Percentiles rank a stretch among this genome's conserved stretches.
These are phyloP conservation scores for Aspidoscelis tigris DNA, from an alignment of 2,113 vertebrate species.

Conservation along the genomic window DNA sequence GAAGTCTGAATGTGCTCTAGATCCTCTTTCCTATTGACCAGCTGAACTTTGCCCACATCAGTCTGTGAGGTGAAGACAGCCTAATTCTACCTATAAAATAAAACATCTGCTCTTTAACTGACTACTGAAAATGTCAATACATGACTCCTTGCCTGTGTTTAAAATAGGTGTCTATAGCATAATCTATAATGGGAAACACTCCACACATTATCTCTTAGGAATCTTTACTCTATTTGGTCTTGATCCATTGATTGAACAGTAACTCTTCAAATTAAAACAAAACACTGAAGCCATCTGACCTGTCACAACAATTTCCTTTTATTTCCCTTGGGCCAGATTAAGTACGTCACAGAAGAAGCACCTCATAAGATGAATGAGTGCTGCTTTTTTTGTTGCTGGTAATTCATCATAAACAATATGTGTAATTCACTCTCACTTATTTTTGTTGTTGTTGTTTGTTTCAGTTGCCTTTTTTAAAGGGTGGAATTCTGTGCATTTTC, in stretches of 20 bases:
- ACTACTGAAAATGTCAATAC: background rate
- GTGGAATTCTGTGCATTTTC: background rate
- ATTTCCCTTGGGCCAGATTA: background rate
- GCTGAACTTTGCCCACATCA: background rate
- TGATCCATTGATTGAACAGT: background rate
- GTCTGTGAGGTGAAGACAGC: background rate
- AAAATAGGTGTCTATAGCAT: background rate
- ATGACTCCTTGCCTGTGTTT: background rate
- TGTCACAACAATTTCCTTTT: background rate
- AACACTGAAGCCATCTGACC: background rate
- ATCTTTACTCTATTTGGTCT: background rate
- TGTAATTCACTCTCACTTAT: no score
- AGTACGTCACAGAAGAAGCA: fast-evolving
- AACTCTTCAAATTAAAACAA: slow-evolving; percentile 5
- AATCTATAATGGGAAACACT: background rate
- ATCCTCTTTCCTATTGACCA: background rate
- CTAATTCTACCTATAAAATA: background rate
- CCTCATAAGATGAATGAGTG: background rate
- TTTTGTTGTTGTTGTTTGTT: no score
- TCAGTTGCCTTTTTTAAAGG: no score
- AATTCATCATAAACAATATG: no score
- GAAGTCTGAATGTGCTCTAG: background rate
- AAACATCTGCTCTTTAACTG: background rate
- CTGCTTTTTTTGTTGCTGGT: background rate
- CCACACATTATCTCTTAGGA: background rate